Base-by-base conservation (phyloP, 2,113 vertebrate species). In the Sebastes schlegelii region DNA sequence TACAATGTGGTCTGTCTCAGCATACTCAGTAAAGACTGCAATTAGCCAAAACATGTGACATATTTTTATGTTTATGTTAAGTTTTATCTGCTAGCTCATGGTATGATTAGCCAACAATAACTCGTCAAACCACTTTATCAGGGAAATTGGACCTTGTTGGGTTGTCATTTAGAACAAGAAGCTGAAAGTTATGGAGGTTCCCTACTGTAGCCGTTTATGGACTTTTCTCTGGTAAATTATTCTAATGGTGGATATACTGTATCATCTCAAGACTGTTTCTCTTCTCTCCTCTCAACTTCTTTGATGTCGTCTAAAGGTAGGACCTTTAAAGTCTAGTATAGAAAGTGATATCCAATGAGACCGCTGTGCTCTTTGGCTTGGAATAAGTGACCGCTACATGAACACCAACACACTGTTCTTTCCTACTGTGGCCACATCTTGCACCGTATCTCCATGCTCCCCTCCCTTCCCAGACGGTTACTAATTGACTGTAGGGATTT, bases 401-500 rank as follows among this genome's bases (percentile, higher is more conserved):
- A 72, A 43, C 1, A 8, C 2, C 12, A 14, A 62, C 34, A 23
- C 16, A 5, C 11, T 45, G 26, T 71, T 51, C 52, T 23, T 40
- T 63, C 34, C 45, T 4, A 55, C 64, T 46, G 69, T 19, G 8
- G 14, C 63, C 54, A 51, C 58, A 63, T 77, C 40, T 80, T 48
- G 58, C 52, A 68, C 21, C 17, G 63, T 17, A 21, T 61, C 66
- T 43, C 57, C 17, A 17, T 19, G 0, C 13, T 9, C 51, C 23
- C 23, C 12, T 40, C 51, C 49, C 60, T 72, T 71, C 49, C 14
- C 65, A 63, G 26, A 55, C 2, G 68, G 42, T 34, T 70, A 46
- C 77, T 83, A 81, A 87, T 78, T 79, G 74, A 83, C 62, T 61
- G 67, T 49, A 55, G 70, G 48, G 62, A 70, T 69, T 86, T 80